Percentiles rank a stretch among this genome's conserved stretches.
phyloP scores from a whole-genome alignment of 2,888 invertebrate species.

The Microchrysa polita region DNA sequence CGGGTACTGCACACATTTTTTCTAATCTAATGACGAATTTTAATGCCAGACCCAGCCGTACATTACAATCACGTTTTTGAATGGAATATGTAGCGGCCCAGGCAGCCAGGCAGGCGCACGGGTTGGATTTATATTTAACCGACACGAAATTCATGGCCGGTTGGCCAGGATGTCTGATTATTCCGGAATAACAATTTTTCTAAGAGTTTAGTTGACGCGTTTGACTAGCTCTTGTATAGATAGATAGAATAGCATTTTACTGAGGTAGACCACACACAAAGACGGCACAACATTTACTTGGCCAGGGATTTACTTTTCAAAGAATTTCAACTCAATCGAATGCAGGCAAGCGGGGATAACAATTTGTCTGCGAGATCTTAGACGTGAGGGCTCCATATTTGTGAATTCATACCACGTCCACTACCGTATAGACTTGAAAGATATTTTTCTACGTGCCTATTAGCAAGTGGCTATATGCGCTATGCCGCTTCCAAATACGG shows the following conservation, averaged over 20 bases:
- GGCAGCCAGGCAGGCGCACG: too few relatives aligned
- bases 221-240: constrained; percentile 6
- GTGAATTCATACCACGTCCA: constrained; percentile 48
- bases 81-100: constrained; percentile 26
- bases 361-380: constrained; percentile 48
- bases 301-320: constrained; percentile 18
- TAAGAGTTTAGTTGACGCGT: constrained; percentile 15
- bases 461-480: constrained; percentile 39
- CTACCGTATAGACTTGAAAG: constrained; percentile 50
- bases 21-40: constrained; percentile 48
- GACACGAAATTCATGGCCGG: not conserved
- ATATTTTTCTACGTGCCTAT: constrained; percentile 51
- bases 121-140: too few relatives aligned
- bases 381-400: constrained; percentile 38
- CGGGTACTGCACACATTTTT: constrained; percentile 38
- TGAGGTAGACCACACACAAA: constrained; percentile 9
- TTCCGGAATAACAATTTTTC: constrained; percentile 47
- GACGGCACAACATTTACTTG: not conserved
- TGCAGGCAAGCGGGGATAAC: constrained; percentile 43
- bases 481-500: constrained; percentile 5
- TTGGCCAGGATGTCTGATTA: constrained; percentile 22
- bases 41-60: constrained; percentile 44
- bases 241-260: constrained; percentile 29
- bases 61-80: constrained; percentile 49
- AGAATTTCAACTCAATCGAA: constrained; percentile 7